Conservation (phyloP, 2,888 invertebrate genomes). For the Euplagia quadripunctaria region DNA sequence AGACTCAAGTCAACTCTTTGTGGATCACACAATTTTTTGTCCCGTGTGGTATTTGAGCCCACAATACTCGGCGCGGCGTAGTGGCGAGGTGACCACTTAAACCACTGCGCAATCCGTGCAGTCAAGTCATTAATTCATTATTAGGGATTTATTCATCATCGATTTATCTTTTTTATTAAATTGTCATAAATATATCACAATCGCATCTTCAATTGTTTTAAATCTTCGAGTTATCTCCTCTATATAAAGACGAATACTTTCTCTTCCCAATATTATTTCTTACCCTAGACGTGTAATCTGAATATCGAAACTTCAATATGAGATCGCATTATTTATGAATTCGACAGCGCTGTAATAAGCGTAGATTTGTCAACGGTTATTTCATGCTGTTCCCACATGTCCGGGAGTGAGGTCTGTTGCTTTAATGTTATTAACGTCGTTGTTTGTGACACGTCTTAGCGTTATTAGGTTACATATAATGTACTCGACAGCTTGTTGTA, state of each 20-base stretch:
- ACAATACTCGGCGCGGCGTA: no score
- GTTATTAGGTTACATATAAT: conserved; percentile 9
- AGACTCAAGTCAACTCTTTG: no score
- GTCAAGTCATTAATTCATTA: no score
- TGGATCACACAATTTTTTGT: no score
- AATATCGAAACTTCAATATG: conserved; percentile 22
- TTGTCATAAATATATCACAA: no score
- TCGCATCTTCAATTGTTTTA: neutral
- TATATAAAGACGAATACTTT: neutral
- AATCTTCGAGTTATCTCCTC: no score
- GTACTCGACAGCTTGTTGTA: neutral
- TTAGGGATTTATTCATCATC: no score
- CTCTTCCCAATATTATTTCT: neutral
- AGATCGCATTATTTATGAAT: conserved; percentile 38
- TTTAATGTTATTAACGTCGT: conserved; percentile 16
- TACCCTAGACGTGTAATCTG: neutral
- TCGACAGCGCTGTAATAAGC: conserved; percentile 40
- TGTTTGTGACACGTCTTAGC: conserved; percentile 8
- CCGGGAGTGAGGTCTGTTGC: conserved; percentile 17
- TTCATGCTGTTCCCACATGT: conserved; percentile 37
- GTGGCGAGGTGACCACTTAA: no score
- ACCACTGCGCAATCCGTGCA: no score
- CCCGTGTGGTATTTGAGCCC: no score
- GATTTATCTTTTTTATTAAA: no score
- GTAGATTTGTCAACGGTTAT: conserved; percentile 40